phyloP scores from a whole-genome alignment of 2,797 vertebrate species.

The Acipenser transmontanus region DNA sequence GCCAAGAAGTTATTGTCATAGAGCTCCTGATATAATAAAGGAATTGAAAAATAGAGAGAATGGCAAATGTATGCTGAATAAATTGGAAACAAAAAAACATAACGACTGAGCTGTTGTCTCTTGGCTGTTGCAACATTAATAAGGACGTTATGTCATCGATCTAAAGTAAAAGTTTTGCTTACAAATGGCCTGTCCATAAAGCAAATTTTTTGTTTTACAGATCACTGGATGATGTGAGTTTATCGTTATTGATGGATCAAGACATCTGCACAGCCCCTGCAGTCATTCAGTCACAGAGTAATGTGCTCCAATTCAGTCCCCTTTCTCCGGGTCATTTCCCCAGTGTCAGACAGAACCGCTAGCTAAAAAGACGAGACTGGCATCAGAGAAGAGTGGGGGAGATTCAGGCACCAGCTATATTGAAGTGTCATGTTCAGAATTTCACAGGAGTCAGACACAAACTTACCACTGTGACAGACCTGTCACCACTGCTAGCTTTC shows the following conservation, averaged over 20 bases:
- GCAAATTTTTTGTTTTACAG: constrained; percentile 58
- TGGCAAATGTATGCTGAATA: too few species aligned
- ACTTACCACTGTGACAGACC: constrained; percentile 63
- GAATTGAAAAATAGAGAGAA: too few species aligned
- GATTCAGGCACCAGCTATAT: constrained; percentile 22
- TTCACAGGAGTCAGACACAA: constrained; percentile 41
- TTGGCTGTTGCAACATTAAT: too few species aligned
- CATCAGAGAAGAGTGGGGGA: constrained; percentile 14
- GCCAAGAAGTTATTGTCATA: too few species aligned
- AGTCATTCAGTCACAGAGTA: constrained; percentile 69
- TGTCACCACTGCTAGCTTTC: constrained; percentile 72
- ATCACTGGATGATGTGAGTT: constrained; percentile 57
- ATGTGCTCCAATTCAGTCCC: constrained; percentile 53
- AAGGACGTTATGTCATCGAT: too few species aligned
- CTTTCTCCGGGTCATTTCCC: constrained; percentile 30
- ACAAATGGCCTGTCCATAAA: too few species aligned
- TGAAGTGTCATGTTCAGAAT: too few species aligned
- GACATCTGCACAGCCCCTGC: constrained; percentile 45
- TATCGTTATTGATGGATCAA: constrained; percentile 72
- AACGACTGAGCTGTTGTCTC: too few species aligned
- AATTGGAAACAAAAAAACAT: too few species aligned
- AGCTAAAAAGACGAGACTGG: constrained; percentile 68
- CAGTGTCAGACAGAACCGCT: constrained; percentile 46
- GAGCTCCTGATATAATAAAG: too few species aligned
- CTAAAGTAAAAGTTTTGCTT: too few species aligned